Evolutionary conservation across 2,888 invertebrate genomes (phyloP), one percentile per base, ranked within the genome.

Genomic region (Campoplex capitator): DNA sequence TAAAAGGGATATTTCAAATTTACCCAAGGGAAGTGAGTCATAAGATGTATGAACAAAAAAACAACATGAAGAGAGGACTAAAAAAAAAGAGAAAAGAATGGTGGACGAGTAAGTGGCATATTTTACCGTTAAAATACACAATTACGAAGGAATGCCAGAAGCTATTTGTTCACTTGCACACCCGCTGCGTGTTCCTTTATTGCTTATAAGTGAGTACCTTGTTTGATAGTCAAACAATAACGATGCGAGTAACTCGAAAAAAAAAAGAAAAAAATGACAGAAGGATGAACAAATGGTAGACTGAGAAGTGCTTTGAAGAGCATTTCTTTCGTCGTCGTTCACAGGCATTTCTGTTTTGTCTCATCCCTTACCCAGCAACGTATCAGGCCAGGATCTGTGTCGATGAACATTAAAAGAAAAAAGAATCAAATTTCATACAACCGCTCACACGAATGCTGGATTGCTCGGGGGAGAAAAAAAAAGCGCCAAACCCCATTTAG

Each of bases 1-100:
- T 65, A 73, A 77, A 73, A 77, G 71, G 71, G 71, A 77, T 83
- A 77, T 71, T 83, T 73, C 51, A 62, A 77, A 58, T 83, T 73
- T 45, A 65, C 71, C 32, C 54, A 51, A 65, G 77, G 28, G 42
- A 35, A 42, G 76, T 38, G 58, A 62, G 58, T 45, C 28, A 45
- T 54, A 28, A 32, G 68, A 56, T 58, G 32, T 68, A 58, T 16
- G 62, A 45, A 45, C 18, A 18, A 51, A 51, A 71, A 71, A 70
- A 28, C 7, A 23, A 23, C 23, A 23, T 23, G 23, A 67, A 23
- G n/a, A 1, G 18, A 38, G 13, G 35, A 28, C 35, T 16, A 45
- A 75, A 45, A 28, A 28, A 75, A 28, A 62, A 28, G 4, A 45
- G 62, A 45, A 42, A 75, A 42, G 62, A 28, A 58, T 62, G 28